Conservation (phyloP, 1,140 invertebrate species). For the Dinoponera quadriceps region DNA sequence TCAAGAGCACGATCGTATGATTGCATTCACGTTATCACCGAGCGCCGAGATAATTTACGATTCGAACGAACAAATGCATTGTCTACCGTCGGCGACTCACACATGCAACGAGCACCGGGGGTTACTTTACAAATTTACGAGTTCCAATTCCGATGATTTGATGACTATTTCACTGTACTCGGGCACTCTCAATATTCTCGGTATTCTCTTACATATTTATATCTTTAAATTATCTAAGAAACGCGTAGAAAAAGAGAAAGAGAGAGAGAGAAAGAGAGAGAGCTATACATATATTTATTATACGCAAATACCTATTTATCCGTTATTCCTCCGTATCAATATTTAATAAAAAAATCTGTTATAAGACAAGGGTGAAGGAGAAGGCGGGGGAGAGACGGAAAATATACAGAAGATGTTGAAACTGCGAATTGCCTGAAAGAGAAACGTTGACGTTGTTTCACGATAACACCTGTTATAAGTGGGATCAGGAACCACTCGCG, state of each 20-base stretch:
- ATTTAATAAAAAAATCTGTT: background rate
- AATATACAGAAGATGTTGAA: no score
- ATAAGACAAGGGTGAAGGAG: background rate
- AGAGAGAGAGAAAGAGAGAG: background rate
- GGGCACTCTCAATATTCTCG: no score
- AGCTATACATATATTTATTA: no score
- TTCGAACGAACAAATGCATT: constrained; percentile 42
- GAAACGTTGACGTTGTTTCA: background rate
- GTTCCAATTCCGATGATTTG: constrained; percentile 13
- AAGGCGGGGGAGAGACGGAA: no score
- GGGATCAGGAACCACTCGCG: constrained; percentile 2
- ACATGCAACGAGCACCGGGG: background rate
- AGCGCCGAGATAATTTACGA: constrained; percentile 59
- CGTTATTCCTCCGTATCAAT: background rate
- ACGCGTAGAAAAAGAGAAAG: background rate
- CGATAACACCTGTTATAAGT: background rate
- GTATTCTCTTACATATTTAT: background rate
- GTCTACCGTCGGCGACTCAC: background rate
- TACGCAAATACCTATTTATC: no score
- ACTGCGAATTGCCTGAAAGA: no score
- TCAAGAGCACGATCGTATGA: constrained; percentile 49
- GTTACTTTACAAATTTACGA: constrained; percentile 26
- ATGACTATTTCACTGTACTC: background rate
- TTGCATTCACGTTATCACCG: constrained; percentile 65
- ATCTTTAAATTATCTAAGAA: background rate